Base-by-base conservation (phyloP, 2,797 vertebrate genomes). In the Hypotaenidia okinawae region DNA sequence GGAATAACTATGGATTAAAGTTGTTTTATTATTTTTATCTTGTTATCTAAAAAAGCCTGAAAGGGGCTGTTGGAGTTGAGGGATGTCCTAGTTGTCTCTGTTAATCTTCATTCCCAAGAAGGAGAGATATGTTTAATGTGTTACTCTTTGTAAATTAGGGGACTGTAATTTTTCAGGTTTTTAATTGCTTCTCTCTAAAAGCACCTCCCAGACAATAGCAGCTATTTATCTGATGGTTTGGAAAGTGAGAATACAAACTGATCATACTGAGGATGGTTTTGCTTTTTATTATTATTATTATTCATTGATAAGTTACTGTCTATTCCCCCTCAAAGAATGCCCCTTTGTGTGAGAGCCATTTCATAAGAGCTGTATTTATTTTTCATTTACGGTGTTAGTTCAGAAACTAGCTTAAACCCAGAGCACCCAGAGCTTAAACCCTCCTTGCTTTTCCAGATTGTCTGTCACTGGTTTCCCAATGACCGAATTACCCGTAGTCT, bases 401-500 rank as follows among this genome's bases (percentile, higher is more conserved):
- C 35, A 72, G 37, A 81, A 51, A 47, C 17, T 51, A 35, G 1
- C 21, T 73, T 33, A 75, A 83, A 90, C 19, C 7, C 35, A 68
- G 49, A 51, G 33, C 23, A 7, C 2, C 54, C 9, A 35, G 35
- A 35, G 35, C 35, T 35, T 68, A 23, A 30, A 7, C 11, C 3
- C 6, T 30, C 5, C 18, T 6, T 47, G 3, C 32, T n/a, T 81
- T 89, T 80, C 57, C 39, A 74, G n/a, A 32, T 76, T 1, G 17
- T 22, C 16, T 30, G 17, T 28, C 33, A 28, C n/a, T 33, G 35
- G 35, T 23, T 33, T 57, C 21, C 14, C 76, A 39, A 0, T 25
- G 27, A 41, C 7, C n/a, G 10, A 66, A 64, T 74, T n/a, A 39
- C 6, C 13, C 0, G 0, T 35, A 2, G 0, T 23, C 8, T 9